Percentiles rank a stretch among this genome's conserved stretches.
Evolutionary conservation across 2,888 invertebrate species (phyloP).

Genomic region (Taenaris catops): DNA sequence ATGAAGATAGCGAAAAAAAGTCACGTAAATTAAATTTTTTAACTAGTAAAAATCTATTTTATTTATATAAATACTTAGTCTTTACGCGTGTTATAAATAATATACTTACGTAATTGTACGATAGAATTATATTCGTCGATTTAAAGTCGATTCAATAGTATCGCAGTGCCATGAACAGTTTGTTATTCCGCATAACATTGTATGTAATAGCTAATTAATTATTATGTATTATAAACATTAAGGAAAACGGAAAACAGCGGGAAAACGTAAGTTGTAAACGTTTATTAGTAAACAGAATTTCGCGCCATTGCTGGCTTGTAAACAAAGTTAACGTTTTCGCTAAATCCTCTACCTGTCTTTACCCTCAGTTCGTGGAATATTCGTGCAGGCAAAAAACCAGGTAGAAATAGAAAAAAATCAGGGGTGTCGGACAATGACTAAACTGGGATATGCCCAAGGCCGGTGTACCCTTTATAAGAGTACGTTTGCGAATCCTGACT

Average conservation of each 20-base stretch:
- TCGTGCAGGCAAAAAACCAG: constrained; percentile 28
- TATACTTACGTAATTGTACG: no score
- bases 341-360: constrained; percentile 39
- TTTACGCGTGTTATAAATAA: no score
- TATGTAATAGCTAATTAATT: constrained; percentile 11
- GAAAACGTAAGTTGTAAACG: constrained; percentile 35
- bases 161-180: no score
- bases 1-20: no score
- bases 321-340: constrained; percentile 35
- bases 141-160: no score
- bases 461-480: constrained; percentile 67
- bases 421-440: constrained; percentile 47
- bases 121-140: no score
- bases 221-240: constrained; percentile 11
- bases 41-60: no score
- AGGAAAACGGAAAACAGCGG: constrained; percentile 38
- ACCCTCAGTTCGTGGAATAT: constrained; percentile 38
- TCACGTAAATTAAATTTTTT: no score
- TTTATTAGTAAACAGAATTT: constrained; percentile 56
- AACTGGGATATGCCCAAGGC: constrained; percentile 65
- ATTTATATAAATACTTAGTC: no score
- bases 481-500: constrained; percentile 60
- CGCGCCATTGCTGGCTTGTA: constrained; percentile 52
- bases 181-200: constrained; percentile 14
- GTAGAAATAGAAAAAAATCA: constrained; percentile 40